A percentile compares a stretch with the other conserved stretches of the same genome.
Conservation (phyloP, 1,140 invertebrate genomes). For the Drosophila prosaltans region DNA sequence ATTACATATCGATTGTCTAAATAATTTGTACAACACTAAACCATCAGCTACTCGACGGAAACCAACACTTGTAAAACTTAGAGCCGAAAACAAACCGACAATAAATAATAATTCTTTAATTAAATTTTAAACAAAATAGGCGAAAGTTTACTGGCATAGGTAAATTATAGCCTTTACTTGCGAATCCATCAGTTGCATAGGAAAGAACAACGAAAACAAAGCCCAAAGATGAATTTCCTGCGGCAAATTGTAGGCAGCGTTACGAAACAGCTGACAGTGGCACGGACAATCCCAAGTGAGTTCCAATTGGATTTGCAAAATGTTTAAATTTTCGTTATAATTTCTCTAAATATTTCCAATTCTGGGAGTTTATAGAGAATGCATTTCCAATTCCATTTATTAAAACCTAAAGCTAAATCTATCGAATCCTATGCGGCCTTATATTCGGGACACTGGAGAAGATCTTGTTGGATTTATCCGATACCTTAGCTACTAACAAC, state of each 20-base stretch:
- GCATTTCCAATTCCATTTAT: no score
- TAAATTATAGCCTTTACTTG: neutral
- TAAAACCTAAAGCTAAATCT: no score
- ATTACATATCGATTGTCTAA: neutral
- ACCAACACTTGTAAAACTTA: neutral
- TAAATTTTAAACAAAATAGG: neutral
- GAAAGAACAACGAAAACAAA: neutral
- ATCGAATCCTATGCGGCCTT: no score
- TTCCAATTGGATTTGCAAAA: constrained; percentile 2
- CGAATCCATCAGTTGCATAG: neutral
- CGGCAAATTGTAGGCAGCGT: constrained; percentile 73
- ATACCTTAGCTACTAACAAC: no score
- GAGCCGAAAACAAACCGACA: neutral
- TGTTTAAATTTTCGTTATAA: neutral
- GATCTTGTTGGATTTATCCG: no score
- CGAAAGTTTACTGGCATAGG: neutral
- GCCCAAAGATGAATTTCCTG: constrained; percentile 72
- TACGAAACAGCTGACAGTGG: constrained; percentile 80
- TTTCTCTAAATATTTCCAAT: no score
- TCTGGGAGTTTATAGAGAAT: no score
- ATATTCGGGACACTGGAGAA: no score
- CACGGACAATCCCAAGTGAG: constrained; percentile 70
- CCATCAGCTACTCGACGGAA: neutral
- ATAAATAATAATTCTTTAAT: neutral
- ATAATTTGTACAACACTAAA: neutral